A percentile compares a stretch with the other conserved stretches of the same genome.
Evolutionary conservation across 2,888 invertebrate species (phyloP).

Genomic region (Kryphioiulus occultus): DNA sequence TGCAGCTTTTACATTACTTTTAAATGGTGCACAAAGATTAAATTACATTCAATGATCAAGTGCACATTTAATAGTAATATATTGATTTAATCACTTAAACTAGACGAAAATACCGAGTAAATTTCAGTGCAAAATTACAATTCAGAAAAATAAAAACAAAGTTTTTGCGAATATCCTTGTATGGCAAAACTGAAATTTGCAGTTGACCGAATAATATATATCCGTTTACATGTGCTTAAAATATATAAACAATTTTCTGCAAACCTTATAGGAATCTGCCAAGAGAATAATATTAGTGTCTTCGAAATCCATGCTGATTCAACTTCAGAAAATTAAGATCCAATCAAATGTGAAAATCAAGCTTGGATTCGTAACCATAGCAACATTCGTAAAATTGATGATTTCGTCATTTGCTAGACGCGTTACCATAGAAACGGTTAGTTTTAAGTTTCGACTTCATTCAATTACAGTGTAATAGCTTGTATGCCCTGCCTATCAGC

Average conservation of each 20-base stretch:
- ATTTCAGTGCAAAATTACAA: not conserved
- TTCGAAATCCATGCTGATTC: conserved; percentile 16
- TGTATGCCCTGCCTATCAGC: not conserved
- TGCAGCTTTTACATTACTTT: not conserved
- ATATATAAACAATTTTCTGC: not conserved
- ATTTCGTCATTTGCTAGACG: not conserved
- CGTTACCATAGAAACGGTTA: conserved; percentile 20
- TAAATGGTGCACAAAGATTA: not conserved
- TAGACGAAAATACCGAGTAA: not conserved
- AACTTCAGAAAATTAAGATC: not conserved
- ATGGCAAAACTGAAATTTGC: not conserved
- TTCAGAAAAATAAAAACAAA: not conserved
- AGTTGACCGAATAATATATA: not conserved
- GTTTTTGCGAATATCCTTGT: not conserved
- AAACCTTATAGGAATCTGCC: conserved; percentile 46
- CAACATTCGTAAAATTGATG: not conserved
- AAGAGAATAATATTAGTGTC: conserved; percentile 43
- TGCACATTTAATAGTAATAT: not conserved
- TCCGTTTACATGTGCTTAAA: not conserved
- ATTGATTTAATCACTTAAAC: not conserved
- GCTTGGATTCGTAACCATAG: conserved; percentile 25
- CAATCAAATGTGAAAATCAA: conserved; percentile 21
- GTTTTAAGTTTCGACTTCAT: not conserved
- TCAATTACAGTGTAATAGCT: not conserved
- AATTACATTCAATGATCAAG: not conserved